Base-by-base conservation (phyloP, 2,888 invertebrate species). In the Noctua pronuba region DNA sequence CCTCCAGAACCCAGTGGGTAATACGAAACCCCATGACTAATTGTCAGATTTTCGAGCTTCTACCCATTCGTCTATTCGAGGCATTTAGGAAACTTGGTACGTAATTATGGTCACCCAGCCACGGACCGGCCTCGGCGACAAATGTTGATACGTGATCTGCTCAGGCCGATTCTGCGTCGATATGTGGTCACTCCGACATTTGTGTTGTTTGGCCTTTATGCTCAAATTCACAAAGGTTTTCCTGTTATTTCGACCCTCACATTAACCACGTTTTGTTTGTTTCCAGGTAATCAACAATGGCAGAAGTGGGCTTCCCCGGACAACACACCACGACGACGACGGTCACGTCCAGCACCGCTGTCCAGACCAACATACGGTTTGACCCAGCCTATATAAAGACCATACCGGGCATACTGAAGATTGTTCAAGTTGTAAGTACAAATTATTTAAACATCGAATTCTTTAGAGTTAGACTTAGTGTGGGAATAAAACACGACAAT, bases 251-350 rank as follows among this genome's bases (percentile, higher is more conserved):
- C n/a, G 8, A 18, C 18, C 44, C 65, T 16, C 8, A 41, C 41
- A 65, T 4, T n/a, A n/a, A n/a, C n/a, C n/a, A n/a, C n/a, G 1
- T 16, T 41, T 65, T 41, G 1, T 62, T 58, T 65, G 10, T 78
- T 66, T 76, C 6, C 81, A 92, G 89, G 41, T 85, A 86, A 86
- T 69, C 60, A 82, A 93, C 77, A 73, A 97, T 97, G 97, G 95
- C 95, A 88, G 98, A 98, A 88, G 97, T 97, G 90, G 98, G 97
- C 62, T 98, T 98, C 94, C 98, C 98, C 6, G 97, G 97, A 44
- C 98, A 98, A 90, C 98, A 98, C 92, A 97, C 98, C 0, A 98
- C 98, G 0, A 98, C 98, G 5, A 98, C 98, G 0, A 98, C 98
- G 1, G 97, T 97, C 74, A 97, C 97, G 0, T 97, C 97, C 0